These are phyloP conservation scores for Papilio polytes DNA, from an alignment of 1,140 invertebrate genomes.

Conservation along the genomic window DNA sequence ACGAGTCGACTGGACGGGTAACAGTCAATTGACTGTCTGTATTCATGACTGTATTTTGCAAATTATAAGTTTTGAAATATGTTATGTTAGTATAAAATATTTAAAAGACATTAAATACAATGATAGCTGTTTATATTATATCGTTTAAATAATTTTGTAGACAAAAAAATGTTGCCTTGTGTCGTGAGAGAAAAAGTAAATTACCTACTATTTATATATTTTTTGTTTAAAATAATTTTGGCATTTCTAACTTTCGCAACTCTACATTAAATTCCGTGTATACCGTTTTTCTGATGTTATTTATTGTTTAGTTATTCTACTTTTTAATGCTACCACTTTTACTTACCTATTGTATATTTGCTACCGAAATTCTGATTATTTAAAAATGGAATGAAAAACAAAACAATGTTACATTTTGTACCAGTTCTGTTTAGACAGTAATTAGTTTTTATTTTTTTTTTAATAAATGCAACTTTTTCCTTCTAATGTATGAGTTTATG, in stretches of 20 bases:
- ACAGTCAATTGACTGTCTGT: not conserved
- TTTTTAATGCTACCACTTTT: too few relatives aligned
- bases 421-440: too few relatives aligned
- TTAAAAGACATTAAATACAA: not conserved
- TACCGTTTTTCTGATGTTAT: not conserved
- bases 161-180: not conserved
- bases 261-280: not conserved
- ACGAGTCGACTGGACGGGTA: conserved; percentile 8
- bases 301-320: not conserved
- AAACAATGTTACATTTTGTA: too few relatives aligned
- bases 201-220: too few relatives aligned
- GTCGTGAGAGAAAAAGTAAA: not conserved
- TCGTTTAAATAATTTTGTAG: too few relatives aligned
- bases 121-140: not conserved
- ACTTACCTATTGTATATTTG: too few relatives aligned
- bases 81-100: not conserved
- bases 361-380: too few relatives aligned
- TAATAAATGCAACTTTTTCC: not conserved
- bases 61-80: not conserved
- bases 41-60: conserved; percentile 12
- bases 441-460: too few relatives aligned
- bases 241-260: not conserved
- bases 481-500: not conserved
- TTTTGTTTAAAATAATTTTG: not conserved
- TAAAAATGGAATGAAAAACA: too few relatives aligned